phyloP scores from a whole-genome alignment of 2,888 invertebrate species.

The Elegia similella region DNA sequence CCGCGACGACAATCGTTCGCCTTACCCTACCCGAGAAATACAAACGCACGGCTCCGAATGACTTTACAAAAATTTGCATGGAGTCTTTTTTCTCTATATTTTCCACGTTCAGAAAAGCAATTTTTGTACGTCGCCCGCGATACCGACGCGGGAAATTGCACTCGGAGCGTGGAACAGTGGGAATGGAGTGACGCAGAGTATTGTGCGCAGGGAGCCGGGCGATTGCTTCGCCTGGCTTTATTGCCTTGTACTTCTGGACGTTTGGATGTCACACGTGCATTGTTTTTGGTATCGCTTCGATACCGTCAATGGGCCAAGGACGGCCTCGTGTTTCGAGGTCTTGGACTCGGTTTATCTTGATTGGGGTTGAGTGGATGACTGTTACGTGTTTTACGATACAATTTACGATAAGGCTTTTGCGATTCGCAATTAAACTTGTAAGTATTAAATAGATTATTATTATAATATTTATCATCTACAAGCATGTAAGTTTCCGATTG shows the following conservation, averaged over 20 bases:
- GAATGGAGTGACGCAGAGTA: constrained; percentile 62
- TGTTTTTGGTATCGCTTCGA: constrained; percentile 1
- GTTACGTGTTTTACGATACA: background rate
- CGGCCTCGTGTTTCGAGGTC: background rate
- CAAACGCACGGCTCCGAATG: constrained; percentile 79
- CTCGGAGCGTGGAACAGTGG: constrained; percentile 66
- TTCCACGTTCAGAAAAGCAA: constrained; percentile 76
- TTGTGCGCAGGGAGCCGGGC: constrained; percentile 59
- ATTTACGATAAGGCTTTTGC: too few species aligned
- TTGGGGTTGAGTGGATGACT: background rate
- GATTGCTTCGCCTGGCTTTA: constrained; percentile 64
- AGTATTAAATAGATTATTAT: too few species aligned
- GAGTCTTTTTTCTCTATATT: constrained; percentile 70
- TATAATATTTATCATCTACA: too few species aligned
- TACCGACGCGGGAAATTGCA: constrained; percentile 77
- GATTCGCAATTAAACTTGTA: too few species aligned
- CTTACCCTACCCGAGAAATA: constrained; percentile 75
- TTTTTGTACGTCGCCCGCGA: constrained; percentile 77
- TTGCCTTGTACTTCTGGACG: constrained; percentile 56
- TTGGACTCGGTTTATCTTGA: constrained; percentile 7
- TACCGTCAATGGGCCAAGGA: background rate
- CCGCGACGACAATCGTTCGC: constrained; percentile 75
- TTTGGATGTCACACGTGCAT: constrained; percentile 30
- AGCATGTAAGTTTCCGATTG: too few species aligned
- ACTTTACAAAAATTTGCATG: constrained; percentile 81